phyloP scores from a whole-genome alignment of 2,113 vertebrate species.

The Dendropsophus ebraccatus region DNA sequence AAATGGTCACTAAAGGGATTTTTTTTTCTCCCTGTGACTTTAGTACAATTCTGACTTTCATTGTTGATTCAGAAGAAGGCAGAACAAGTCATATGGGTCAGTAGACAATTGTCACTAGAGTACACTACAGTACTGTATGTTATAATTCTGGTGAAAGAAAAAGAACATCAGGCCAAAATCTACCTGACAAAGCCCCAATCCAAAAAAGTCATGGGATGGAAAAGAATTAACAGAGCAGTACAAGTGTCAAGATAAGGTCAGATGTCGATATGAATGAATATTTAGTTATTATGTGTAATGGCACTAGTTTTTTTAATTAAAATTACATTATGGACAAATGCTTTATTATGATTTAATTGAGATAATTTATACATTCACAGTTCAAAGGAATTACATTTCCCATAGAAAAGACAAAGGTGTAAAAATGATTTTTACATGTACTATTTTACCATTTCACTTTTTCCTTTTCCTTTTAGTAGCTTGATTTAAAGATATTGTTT shows the following conservation, averaged over 20 bases:
- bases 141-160: neutral
- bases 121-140: no score
- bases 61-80: no score
- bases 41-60: no score
- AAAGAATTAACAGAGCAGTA: no score
- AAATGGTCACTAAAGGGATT: no score
- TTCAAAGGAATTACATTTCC: neutral
- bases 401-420: neutral
- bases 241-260: no score
- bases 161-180: neutral
- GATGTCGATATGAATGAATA: no score
- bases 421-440: slow-evolving; percentile 24
- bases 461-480: neutral
- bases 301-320: neutral
- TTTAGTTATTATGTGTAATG: neutral
- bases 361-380: neutral
- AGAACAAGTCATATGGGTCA: no score
- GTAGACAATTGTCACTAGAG: no score
- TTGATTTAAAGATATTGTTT: slow-evolving; percentile 33
- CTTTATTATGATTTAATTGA: neutral
- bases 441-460: slow-evolving; percentile 3
- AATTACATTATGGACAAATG: neutral
- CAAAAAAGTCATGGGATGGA: no score
- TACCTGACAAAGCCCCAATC: no score
- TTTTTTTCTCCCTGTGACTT: no score